These are phyloP conservation scores for Falco naumanni DNA, from an alignment of 2,797 vertebrate genomes.

Conservation along the genomic window DNA sequence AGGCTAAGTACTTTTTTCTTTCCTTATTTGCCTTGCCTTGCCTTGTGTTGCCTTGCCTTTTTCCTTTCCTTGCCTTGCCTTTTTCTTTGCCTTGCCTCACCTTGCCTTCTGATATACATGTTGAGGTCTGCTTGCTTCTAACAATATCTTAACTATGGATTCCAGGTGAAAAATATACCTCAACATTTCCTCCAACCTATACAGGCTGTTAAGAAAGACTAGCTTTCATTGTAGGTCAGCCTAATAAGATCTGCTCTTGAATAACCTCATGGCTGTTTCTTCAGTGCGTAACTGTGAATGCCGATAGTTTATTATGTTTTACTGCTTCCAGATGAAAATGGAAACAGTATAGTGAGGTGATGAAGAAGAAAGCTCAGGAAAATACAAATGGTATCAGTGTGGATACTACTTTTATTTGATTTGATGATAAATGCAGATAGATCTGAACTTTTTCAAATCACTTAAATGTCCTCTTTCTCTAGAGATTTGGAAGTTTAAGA, in stretches of 20 bases:
- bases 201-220: constrained; percentile 2
- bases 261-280: neutral
- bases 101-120: neutral
- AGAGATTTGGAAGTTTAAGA: neutral
- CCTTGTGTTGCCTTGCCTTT: neutral
- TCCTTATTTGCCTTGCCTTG: no score
- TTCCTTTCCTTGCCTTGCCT: no score
- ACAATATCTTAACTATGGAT: neutral
- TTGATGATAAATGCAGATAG: neutral
- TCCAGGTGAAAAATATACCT: constrained; percentile 44
- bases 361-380: neutral
- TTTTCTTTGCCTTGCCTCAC: neutral
- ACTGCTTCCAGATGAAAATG: neutral
- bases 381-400: neutral
- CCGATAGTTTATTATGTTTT: neutral
- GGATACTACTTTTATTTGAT: neutral
- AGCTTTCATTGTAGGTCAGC: neutral
- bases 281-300: neutral
- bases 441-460: neutral
- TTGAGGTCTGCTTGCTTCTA: neutral
- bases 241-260: constrained; percentile 1
- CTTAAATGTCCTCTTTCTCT: neutral
- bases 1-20: neutral
- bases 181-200: neutral
- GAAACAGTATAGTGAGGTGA: neutral